phyloP scores from a whole-genome alignment of 2,113 vertebrate genomes.

The Glaucidium brasilianum region DNA sequence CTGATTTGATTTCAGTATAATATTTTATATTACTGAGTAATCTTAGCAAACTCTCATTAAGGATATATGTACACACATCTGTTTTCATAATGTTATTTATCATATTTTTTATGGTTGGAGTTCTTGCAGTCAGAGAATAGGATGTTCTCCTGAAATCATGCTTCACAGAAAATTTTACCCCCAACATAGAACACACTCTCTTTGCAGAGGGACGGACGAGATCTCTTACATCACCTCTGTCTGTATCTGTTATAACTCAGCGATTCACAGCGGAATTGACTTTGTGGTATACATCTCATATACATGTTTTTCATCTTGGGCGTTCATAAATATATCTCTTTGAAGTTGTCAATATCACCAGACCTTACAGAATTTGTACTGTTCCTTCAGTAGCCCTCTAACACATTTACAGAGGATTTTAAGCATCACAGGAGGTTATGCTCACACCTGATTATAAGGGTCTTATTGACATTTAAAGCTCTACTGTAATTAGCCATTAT shows the following conservation, averaged over 20 bases:
- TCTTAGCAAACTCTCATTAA: neutral
- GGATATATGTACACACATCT: neutral
- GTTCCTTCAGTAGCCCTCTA: neutral
- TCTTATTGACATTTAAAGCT: neutral
- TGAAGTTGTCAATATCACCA: neutral
- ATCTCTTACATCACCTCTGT: neutral
- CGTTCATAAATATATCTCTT: neutral
- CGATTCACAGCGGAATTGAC: neutral
- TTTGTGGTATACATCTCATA: neutral
- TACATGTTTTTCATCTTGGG: neutral
- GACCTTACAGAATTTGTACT: neutral
- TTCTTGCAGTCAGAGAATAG: neutral
- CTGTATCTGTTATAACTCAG: neutral
- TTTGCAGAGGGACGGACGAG: neutral
- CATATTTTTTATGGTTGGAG: neutral
- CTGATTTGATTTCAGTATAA: neutral
- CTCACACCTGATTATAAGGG: neutral
- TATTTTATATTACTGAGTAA: neutral
- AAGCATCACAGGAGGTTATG: neutral
- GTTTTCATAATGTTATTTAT: neutral
- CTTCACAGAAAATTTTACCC: neutral
- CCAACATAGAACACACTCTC: neutral
- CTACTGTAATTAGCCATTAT: neutral
- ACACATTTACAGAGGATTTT: neutral
- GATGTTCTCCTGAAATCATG: neutral